Evolutionary conservation across 2,797 vertebrate genomes (phyloP).

Genomic region (Carapus acus): DNA sequence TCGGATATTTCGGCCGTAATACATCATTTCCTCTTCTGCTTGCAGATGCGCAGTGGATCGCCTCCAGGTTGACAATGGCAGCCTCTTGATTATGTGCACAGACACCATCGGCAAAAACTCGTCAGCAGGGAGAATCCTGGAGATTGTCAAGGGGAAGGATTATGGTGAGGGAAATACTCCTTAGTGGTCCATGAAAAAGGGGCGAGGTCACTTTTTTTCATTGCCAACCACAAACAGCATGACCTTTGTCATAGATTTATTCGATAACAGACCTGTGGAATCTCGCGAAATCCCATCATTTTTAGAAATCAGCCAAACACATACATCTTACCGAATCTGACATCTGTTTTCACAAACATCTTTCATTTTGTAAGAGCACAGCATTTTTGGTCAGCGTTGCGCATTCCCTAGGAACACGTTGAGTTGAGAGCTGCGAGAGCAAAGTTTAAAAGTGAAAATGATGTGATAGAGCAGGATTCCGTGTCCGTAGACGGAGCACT

Average conservation of each 20-base stretch:
- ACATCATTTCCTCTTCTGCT: constrained; percentile 3
- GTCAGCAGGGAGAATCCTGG: constrained; percentile 88
- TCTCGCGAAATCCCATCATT: constrained; percentile 32
- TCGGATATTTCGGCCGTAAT: no score
- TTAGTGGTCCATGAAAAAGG: constrained; percentile 29
- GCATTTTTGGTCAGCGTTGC: constrained; percentile 41
- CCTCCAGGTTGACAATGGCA: constrained; percentile 83
- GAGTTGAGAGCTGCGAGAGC: constrained; percentile 37
- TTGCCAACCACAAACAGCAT: constrained; percentile 23
- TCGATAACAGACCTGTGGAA: constrained; percentile 33
- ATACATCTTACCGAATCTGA: constrained; percentile 36
- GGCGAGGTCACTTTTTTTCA: constrained; percentile 25
- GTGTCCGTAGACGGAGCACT: constrained; percentile 21
- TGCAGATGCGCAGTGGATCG: constrained; percentile 91
- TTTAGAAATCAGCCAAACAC: constrained; percentile 36
- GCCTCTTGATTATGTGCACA: constrained; percentile 91
- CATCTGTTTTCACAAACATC: constrained; percentile 49
- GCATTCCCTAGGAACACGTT: constrained; percentile 37
- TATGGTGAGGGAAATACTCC: constrained; percentile 79
- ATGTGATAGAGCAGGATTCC: constrained; percentile 46
- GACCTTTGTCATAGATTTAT: constrained; percentile 29
- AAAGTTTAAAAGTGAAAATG: constrained; percentile 48
- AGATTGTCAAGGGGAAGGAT: constrained; percentile 92
- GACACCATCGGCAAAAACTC: constrained; percentile 90
- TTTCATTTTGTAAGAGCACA: constrained; percentile 55